A percentile compares a stretch with the other conserved stretches of the same genome.
Evolutionary conservation across 2,113 vertebrate genomes (phyloP).

Genomic region (Clarias magur): DNA sequence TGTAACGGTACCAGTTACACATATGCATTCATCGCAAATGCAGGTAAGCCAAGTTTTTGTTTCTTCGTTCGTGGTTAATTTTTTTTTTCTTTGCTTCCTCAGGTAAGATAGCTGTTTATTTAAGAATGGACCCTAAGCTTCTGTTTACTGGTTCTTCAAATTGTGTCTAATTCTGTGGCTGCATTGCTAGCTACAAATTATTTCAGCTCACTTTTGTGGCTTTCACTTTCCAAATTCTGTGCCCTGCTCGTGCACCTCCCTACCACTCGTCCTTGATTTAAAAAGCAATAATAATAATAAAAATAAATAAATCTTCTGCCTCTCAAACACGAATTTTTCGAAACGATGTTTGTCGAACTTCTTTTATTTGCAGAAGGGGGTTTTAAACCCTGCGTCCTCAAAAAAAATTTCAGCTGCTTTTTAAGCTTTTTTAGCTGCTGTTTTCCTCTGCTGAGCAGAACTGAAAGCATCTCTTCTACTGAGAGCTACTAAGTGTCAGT

Average conservation of each 20-base stretch:
- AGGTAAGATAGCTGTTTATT: neutral
- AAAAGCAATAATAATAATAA: conserved; percentile 27
- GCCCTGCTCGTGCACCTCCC: neutral
- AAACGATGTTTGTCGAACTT: conserved; percentile 26
- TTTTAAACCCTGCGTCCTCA: conserved; percentile 43
- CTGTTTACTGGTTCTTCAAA: conserved; percentile 6
- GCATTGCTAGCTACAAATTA: conserved; percentile 12
- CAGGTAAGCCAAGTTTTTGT: neutral
- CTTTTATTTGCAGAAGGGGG: conserved; percentile 42
- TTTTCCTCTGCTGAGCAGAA: conserved; percentile 70
- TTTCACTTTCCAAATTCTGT: conserved; percentile 45
- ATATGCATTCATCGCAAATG: neutral
- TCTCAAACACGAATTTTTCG: conserved; percentile 27
- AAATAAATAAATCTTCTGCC: conserved; percentile 20
- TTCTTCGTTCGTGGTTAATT: neutral
- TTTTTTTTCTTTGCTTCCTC: neutral
- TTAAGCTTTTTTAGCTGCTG: conserved; percentile 55
- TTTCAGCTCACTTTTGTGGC: conserved; percentile 51
- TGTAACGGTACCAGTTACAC: neutral
- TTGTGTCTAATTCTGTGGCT: conserved; percentile 9
- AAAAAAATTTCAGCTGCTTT: conserved; percentile 35
- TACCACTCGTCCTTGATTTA: conserved; percentile 43
- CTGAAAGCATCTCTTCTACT: conserved; percentile 68
- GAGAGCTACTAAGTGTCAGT: conserved; percentile 67
- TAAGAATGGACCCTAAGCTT: neutral